Base-by-base conservation (phyloP, 1,140 invertebrate genomes). In the Diorhabda carinulata region DNA sequence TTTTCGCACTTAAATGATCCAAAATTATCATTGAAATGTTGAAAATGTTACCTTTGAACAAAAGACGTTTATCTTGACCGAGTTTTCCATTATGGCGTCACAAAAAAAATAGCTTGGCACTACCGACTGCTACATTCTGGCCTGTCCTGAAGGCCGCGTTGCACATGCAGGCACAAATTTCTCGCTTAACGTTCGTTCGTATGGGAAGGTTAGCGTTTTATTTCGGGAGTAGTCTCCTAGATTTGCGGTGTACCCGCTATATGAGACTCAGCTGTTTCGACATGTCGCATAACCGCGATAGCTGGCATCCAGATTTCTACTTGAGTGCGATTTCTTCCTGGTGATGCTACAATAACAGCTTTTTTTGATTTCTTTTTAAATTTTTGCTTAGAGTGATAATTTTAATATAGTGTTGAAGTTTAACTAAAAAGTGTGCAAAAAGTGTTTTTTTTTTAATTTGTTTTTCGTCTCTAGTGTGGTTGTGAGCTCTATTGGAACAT, bases 231-330 rank as follows among this genome's bases (percentile, higher is more conserved):
- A 65, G 64, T 52, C 47, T 65, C 64, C 64, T 57, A 45, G 64
- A 57, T 40, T 9, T 42, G 41, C 47, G 47, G 47, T 43, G 43
- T 63, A 10, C 10, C 44, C 10, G 8, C 10, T 40, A 57, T 65
- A 61, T 43, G 61, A 64, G 61, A 47, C 71, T 70, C 71, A 74
- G 73, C 71, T 74, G 73, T 74, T 74, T 64, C 52, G 43, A 60
- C 66, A 70, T 74, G 73, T 74, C 66, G 47, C 47, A 4, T 52
- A 52, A 52, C 47, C 47, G 25, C 25, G 6, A 44, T 44, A 63
- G 68, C 64, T 62, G 70, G 64, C 67, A 66, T 64, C 66, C 61
- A 66, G 67, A 64, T 67, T 66, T 44, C 47, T 52, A 52, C 47
- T 52, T 56, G 52, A 43, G 64, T 25, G 42, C 63, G 47, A 57